Evolutionary conservation across 1,140 invertebrate genomes (phyloP), one percentile per base, ranked within the genome.

Genomic region (Dendrolimus punctatus): DNA sequence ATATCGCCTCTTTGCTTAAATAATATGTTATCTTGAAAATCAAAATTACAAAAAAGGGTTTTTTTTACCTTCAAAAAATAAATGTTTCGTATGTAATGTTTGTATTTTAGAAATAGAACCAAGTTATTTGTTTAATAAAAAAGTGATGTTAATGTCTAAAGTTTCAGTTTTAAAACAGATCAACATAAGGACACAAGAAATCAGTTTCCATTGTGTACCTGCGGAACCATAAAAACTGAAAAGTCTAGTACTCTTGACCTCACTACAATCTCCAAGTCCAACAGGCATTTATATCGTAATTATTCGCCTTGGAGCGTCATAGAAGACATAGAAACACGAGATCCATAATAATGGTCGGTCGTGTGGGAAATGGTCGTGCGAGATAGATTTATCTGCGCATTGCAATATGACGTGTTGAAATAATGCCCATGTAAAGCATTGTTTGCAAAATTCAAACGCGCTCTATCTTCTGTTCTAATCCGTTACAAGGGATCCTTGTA

Each of bases 331-430:
- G 51, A 53, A 61, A 47, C 62, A 62, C 54, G 62, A 63, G 64
- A 62, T 64, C 57, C 54, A 63, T 68, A 69, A 68, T 69, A 64
- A 67, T 67, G 58, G 52, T 46, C 52, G 9, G 49, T 60, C 64
- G 65, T 78, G 68, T 76, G 73, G 70, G 66, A 76, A 75, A 70
- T 68, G 53, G 50, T 66, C 60, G 47, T 55, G 46, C 55, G 46
- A 57, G 46, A 47, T 49, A 51, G 48, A 57, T 57, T 60, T 62
- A 66, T 66, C 60, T 62, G 59, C 45, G 58, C 53, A 60, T 68
- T 58, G 67, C 64, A 66, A 62, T 61, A 55, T 66, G 42, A 64
- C 46, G 54, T 73, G 59, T 66, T 57, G 68, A 66, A 73, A 76
- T 60, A 40, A 43, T 50, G 51, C 54, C 46, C 36, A 40, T 10